Evolutionary conservation across 2,797 vertebrate genomes (phyloP), one percentile per base, ranked within the genome.

Genomic region (Sciurus vulgaris): DNA sequence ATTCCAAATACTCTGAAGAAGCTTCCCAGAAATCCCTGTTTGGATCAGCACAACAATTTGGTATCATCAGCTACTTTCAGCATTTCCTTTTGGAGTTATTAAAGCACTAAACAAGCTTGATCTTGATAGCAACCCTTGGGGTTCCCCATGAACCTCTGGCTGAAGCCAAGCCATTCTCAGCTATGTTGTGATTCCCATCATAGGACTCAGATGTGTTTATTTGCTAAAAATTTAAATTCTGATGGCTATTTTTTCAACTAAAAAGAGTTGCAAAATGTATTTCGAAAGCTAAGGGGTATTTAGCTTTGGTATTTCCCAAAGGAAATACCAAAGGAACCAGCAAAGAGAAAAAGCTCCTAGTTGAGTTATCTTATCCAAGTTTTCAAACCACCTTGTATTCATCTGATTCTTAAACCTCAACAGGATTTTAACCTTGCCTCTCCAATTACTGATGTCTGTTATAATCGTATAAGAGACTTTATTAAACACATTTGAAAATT

Each of bases 21-120:
- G 74, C 72, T 97, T 97, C 96, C 96, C 97, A 97, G 94, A 98
- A 98, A 96, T n/a, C 89, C 82, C 49, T 88, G 12, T 96, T 91
- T 94, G 86, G 86, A 96, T 94, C 97, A 97, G 95, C 94, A 97
- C 88, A 97, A 93, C 78, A 94, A 95, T 94, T 72, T 86, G 87
- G 91, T 96, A 87, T 94, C 96, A 95, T 97, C 91, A 89, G 95
- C 79, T 93, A 85, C 96, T 98, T 97, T 96, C 96, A 85, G 93
- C 95, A 97, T 96, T 97, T 97, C 95, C 96, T 96, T 86, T 33
- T 67, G 76, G 83, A 94, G 69, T 94, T 86, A 92, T 96, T 95
- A 93, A 97, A 97, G 94, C 63, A 78, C 85, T 91, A 96, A 96
- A 94, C 89, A 97, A 97, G 86, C 49, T 84, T 3, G 28, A 86